Base-by-base conservation (phyloP, 2,113 vertebrate genomes). In the Tenrec ecaudatus region DNA sequence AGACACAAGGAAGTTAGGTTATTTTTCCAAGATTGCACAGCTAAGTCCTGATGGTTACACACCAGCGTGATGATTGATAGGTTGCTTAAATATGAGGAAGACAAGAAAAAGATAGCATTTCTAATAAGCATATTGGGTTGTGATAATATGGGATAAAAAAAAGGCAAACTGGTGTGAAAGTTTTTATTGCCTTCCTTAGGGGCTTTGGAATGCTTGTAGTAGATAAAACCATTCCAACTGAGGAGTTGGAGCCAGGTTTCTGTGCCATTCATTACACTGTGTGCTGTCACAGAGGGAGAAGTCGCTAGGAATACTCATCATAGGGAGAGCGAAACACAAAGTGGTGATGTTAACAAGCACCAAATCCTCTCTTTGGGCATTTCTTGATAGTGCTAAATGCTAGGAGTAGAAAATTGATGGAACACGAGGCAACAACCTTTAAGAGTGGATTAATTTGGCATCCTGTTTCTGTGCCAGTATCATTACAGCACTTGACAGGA, bases 401-500 rank as follows among this genome's bases (percentile, higher is more conserved):
- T 90, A 88, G 78, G 88, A 96, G 92, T 88, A 92, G 95, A 90
- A 96, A 97, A 96, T 16, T 95, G 69, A 84, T 94, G 38, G 82
- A 93, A 94, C 53, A 94, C 90, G 91, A 96, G 83, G 66, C 73
- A 96, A 69, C 33, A 92, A 80, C 57, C 76, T 97, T 96, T 94
- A 96, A 95, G 86, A 86, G 82, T 68, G 90, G 83, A 97, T 95
- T 96, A 94, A 75, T 94, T 96, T 94, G 91, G 86, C n/a, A 89
- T 92, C 92, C 96, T 94, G 75, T 93, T 96, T 92, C 92, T 71
- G 33, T 91, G 90, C 71, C 73, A 93, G 95, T 96, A 79, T 97
- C 89, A 94, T 97, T 96, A 93, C 82, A 96, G 62, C 33, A 78
- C 94, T 97, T 97, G 90, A 95, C 75, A 95, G 95, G 73, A 96